phyloP scores from a whole-genome alignment of 2,113 vertebrate genomes.

The Pygoscelis antarcticus region DNA sequence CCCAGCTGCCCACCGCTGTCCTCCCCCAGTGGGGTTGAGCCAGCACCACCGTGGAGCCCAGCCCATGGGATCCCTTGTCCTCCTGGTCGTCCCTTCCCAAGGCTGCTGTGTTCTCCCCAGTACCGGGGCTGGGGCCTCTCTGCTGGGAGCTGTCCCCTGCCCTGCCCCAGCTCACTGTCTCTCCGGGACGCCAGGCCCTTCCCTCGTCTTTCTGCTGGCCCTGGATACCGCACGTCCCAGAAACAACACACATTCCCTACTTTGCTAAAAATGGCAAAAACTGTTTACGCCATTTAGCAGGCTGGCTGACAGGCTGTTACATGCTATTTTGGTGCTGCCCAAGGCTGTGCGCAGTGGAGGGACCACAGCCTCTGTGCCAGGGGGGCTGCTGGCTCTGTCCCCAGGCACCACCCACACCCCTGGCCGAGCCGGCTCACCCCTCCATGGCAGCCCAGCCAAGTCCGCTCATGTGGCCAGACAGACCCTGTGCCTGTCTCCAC shows the following conservation, averaged over 20 bases:
- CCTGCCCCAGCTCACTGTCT: not conserved
- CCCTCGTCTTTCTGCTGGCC: not conserved
- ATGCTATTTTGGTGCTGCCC: not conserved
- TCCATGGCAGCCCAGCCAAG: fast-evolving
- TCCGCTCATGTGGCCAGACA: fast-evolving
- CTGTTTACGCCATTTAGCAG: not conserved
- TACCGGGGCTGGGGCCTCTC: not conserved
- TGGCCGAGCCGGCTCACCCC: fast-evolving
- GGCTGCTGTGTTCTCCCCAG: not conserved
- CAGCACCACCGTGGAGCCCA: not conserved
- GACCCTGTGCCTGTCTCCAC: fast-evolving
- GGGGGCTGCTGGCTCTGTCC: not conserved
- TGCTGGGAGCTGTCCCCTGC: not conserved
- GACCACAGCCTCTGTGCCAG: fast-evolving
- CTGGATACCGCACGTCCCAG: conserved; percentile 21
- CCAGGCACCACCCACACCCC: fast-evolving
- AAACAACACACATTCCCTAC: not conserved
- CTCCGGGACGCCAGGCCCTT: not conserved
- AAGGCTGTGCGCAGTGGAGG: fast-evolving
- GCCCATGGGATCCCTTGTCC: not conserved
- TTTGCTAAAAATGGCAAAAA: not conserved
- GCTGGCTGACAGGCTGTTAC: not conserved
- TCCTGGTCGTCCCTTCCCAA: not conserved
- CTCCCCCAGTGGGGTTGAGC: fast-evolving
- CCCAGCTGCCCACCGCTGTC: not conserved